Evolutionary conservation across 2,797 vertebrate species (phyloP), one percentile per base, ranked within the genome.

Genomic region (Tragopan temminckii): DNA sequence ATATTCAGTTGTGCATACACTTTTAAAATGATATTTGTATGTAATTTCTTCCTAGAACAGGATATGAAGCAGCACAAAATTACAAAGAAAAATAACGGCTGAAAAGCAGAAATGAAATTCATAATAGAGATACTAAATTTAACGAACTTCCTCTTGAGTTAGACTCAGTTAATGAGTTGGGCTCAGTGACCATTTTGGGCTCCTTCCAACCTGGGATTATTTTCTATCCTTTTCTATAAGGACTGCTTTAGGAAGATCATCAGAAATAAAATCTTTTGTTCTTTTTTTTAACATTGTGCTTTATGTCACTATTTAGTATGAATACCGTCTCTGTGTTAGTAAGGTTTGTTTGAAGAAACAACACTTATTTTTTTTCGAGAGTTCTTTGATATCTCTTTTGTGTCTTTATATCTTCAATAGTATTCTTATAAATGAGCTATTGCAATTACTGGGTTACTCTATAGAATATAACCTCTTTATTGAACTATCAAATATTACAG

Each of bases 11-110:
- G 25, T 42, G 35, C 5, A 38, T 42, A 45, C 1, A 33, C 66
- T 11, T 72, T 72, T 80, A 45, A 70, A 80, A 66, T 48, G 5
- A 7, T 2, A n/a, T 69, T 67, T 77, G 4, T 17, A 5, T 77
- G 76, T 40, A 62, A 31, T 42, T 62, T n/a, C 13, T 79, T 91
- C 84, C 83, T 90, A 24, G 81, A 90, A 3, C 9, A 78, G 27
- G 11, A 19, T 12, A 31, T 50, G 36, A 42, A 59, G 38, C 13
- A 61, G 25, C 31, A 77, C 85, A 67, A 67, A 31, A 68, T 46
- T 79, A 8, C 6, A 59, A 81, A 84, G 25, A 38, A 62, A 89
- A 90, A 38, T 25, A 50, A 11, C 2, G 52, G 7, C 20, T 42
- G 23, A 46, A 13, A 71, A 36, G 43, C 9, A 71, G 17, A 48